Conservation (phyloP, 1,140 invertebrate species). For the Argopecten irradians region DNA sequence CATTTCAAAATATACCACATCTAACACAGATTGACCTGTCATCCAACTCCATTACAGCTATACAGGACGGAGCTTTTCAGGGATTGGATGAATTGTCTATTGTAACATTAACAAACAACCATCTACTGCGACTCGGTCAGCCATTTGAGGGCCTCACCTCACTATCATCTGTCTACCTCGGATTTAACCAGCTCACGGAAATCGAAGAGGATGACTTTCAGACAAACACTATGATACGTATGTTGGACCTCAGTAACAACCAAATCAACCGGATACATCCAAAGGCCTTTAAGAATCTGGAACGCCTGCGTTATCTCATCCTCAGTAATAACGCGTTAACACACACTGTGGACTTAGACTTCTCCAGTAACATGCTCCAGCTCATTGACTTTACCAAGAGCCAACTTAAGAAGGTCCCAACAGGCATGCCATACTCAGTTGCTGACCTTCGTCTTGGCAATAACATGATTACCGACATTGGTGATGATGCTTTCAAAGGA, state of each 20-base stretch:
- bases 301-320: conserved; percentile 88
- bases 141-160: conserved; percentile 75
- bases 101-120: conserved; percentile 78
- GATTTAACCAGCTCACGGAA: conserved; percentile 83
- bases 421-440: conserved; percentile 89
- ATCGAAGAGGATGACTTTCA: conserved; percentile 86
- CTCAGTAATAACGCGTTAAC: conserved; percentile 87
- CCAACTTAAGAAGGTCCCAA: conserved; percentile 87
- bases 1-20: conserved; percentile 57
- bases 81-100: conserved; percentile 73
- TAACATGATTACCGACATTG: conserved; percentile 86
- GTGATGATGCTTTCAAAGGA: conserved; percentile 90
- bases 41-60: conserved; percentile 81
- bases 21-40: conserved; percentile 80
- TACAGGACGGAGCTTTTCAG: conserved; percentile 79
- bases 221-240: conserved; percentile 73
- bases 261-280: conserved; percentile 81
- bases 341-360: conserved; percentile 84
- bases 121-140: conserved; percentile 71
- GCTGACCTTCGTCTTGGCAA: conserved; percentile 86
- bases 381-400: conserved; percentile 90
- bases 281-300: conserved; percentile 84
- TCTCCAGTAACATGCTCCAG: conserved; percentile 77
- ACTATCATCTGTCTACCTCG: conserved; percentile 85
- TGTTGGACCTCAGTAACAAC: conserved; percentile 83